These are phyloP conservation scores for Muscicapa striata DNA, from an alignment of 2,797 vertebrate species.

Conservation along the genomic window DNA sequence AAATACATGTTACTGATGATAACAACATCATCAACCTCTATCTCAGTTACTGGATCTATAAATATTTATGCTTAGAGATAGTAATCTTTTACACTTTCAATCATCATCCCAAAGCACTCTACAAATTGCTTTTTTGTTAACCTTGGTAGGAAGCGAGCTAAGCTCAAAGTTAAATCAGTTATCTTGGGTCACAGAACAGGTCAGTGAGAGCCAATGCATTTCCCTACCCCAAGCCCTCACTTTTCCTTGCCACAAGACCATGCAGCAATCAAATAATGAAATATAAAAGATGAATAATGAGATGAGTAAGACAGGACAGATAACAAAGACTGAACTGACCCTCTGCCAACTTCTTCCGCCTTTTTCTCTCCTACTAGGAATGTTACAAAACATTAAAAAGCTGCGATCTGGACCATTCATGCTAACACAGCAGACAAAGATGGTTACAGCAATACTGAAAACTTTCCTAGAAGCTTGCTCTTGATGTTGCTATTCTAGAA, in stretches of 20 bases:
- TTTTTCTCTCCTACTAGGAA: neutral
- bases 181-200: neutral
- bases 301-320: neutral
- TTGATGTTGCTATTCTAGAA: neutral
- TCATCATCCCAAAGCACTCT: conserved; percentile 19
- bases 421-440: neutral
- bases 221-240: neutral
- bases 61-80: conserved; percentile 19
- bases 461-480: neutral
- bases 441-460: neutral
- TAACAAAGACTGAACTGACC: neutral
- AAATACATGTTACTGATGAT: neutral
- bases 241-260: neutral
- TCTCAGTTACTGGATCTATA: neutral
- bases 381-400: neutral
- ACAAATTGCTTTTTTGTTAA: conserved; percentile 24
- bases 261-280: neutral
- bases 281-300: neutral
- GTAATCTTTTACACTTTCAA: conserved; percentile 9
- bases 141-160: neutral
- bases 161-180: neutral
- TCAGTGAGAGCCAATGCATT: neutral
- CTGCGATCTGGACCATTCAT: neutral
- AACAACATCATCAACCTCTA: neutral
- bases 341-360: neutral